These are phyloP conservation scores for Pedionomus torquatus DNA, from an alignment of 2,113 vertebrate genomes.

Conservation along the genomic window DNA sequence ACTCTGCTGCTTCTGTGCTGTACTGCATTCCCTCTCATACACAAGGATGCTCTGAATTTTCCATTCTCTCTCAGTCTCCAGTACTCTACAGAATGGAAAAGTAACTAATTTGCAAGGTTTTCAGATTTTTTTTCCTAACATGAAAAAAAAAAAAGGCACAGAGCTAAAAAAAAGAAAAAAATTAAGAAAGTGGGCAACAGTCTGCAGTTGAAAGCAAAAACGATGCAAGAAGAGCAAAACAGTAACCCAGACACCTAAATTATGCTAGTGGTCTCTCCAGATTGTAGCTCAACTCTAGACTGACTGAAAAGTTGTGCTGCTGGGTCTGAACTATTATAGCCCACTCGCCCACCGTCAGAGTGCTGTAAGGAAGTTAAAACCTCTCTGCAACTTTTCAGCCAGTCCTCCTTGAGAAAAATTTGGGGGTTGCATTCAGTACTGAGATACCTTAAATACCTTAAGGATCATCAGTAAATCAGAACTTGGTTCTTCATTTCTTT, in stretches of 20 bases:
- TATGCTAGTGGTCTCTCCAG: background rate
- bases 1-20: fast-evolving
- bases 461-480: background rate
- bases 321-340: background rate
- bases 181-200: no score
- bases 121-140: background rate
- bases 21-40: background rate
- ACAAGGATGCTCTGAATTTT: background rate
- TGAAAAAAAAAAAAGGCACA: background rate
- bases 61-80: background rate
- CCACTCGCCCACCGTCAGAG: fast-evolving
- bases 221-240: background rate
- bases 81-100: background rate
- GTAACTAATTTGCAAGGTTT: background rate
- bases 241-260: background rate
- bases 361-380: background rate
- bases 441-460: background rate
- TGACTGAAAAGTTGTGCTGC: background rate
- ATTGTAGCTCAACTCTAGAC: background rate
- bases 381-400: background rate
- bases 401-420: background rate
- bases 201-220: background rate
- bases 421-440: background rate
- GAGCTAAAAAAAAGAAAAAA: background rate
- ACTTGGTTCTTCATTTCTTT: background rate